Percentiles rank a stretch among this genome's conserved stretches.
These are phyloP conservation scores for Triops cancriformis DNA, from an alignment of 1,140 invertebrate species.

Conservation along the genomic window DNA sequence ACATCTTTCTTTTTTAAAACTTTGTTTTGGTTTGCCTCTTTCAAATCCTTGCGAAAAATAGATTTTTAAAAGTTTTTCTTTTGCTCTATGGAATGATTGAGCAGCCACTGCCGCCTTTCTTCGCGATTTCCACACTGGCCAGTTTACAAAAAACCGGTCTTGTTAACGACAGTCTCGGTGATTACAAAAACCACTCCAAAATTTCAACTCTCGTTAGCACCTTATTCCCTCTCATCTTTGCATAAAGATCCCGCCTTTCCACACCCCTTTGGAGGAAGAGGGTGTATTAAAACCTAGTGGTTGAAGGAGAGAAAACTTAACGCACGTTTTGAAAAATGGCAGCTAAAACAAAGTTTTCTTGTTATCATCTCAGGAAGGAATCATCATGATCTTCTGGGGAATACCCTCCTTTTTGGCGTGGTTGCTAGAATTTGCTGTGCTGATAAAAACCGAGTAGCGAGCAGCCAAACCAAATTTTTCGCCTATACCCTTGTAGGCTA, in stretches of 20 bases:
- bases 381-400: neutral
- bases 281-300: constrained; percentile 2
- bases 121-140: neutral
- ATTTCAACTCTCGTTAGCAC: constrained; percentile 2
- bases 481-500: neutral
- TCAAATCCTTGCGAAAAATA: constrained; percentile 14
- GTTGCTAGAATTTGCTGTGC: neutral
- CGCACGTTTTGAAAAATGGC: constrained; percentile 9
- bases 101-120: constrained; percentile 6
- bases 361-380: neutral
- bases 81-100: constrained; percentile 14
- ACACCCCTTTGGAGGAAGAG: constrained; percentile 1
- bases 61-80: neutral
- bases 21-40: constrained; percentile 14
- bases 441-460: constrained; percentile 6
- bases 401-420: neutral
- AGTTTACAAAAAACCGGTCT: neutral
- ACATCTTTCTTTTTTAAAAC: constrained; percentile 8
- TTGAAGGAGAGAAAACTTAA: constrained; percentile 8
- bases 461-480: neutral
- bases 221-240: constrained; percentile 8
- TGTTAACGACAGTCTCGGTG: neutral
- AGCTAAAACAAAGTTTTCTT: constrained; percentile 7
- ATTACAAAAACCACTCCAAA: neutral
- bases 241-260: constrained; percentile 4